Conservation (phyloP, 2,797 vertebrate genomes). For the Semotilus atromaculatus region DNA sequence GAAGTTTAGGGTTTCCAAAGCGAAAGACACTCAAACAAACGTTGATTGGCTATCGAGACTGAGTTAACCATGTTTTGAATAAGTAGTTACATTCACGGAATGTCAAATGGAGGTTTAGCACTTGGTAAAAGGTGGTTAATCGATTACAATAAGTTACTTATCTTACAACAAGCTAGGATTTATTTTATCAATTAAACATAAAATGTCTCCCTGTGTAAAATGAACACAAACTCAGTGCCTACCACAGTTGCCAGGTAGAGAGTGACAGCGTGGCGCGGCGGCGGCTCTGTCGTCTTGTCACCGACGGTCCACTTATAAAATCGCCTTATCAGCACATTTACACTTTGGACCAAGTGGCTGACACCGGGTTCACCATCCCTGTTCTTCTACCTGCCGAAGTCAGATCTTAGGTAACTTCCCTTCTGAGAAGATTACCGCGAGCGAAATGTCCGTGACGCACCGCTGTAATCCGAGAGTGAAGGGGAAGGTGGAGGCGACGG, state of each 20-base stretch:
- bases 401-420: conserved; percentile 15
- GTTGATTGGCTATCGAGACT: not conserved
- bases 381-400: not conserved
- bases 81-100: not conserved
- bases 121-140: not conserved
- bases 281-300: conserved; percentile 25
- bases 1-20: not conserved
- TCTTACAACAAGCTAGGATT: not conserved
- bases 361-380: conserved; percentile 11
- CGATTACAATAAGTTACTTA: not conserved
- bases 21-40: not conserved
- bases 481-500: conserved; percentile 9
- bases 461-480: conserved; percentile 29
- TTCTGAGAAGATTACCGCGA: conserved; percentile 18
- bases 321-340: conserved; percentile 32
- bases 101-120: not conserved
- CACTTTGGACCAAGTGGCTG: conserved; percentile 29
- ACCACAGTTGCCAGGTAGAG: conserved; percentile 16
- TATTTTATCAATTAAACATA: not conserved
- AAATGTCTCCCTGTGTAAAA: not conserved
- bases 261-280: conserved; percentile 23
- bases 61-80: not conserved
- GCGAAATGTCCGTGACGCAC: conserved; percentile 21
- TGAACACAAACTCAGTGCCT: conserved; percentile 14
- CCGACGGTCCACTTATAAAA: conserved; percentile 5